Evolutionary conservation across 2,888 invertebrate genomes (phyloP).

Genomic region (Chouioia cunea): DNA sequence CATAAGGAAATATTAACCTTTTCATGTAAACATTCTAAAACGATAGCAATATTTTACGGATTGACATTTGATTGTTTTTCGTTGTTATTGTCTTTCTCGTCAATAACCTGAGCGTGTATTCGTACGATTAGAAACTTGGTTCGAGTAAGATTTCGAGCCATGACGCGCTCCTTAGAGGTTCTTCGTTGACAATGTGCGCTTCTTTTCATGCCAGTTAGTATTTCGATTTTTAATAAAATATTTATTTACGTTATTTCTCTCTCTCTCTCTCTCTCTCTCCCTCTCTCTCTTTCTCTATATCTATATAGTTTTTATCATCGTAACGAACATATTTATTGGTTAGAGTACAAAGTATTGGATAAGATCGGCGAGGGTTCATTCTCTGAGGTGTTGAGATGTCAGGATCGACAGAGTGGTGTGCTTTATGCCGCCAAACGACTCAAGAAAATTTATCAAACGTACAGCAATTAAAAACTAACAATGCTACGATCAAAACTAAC

Average conservation of each 20-base stretch:
- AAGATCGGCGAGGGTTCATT: constrained; percentile 81
- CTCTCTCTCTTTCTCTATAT: no score
- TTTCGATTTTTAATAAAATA: constrained; percentile 3
- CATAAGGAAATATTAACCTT: no score
- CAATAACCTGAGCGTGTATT: no score
- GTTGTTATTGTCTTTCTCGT: no score
- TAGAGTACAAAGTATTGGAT: constrained; percentile 75
- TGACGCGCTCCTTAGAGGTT: background rate
- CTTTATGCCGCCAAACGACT: constrained; percentile 76
- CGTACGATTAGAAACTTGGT: no score
- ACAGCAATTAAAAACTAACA: constrained; percentile 48
- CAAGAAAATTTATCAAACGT: constrained; percentile 74
- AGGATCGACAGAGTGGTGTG: constrained; percentile 71
- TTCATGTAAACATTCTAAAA: no score
- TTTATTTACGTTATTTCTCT: background rate
- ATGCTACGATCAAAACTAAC: background rate
- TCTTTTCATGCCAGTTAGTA: constrained; percentile 45
- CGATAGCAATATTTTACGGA: no score
- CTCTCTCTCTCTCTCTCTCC: no score
- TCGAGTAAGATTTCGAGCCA: no score
- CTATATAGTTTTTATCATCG: no score
- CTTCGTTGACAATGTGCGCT: constrained; percentile 30
- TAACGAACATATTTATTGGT: constrained; percentile 43
- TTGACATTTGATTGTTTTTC: no score
- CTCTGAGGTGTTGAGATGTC: constrained; percentile 78